These are phyloP conservation scores for Selene dorsalis DNA, from an alignment of 2,797 vertebrate species.

Conservation along the genomic window DNA sequence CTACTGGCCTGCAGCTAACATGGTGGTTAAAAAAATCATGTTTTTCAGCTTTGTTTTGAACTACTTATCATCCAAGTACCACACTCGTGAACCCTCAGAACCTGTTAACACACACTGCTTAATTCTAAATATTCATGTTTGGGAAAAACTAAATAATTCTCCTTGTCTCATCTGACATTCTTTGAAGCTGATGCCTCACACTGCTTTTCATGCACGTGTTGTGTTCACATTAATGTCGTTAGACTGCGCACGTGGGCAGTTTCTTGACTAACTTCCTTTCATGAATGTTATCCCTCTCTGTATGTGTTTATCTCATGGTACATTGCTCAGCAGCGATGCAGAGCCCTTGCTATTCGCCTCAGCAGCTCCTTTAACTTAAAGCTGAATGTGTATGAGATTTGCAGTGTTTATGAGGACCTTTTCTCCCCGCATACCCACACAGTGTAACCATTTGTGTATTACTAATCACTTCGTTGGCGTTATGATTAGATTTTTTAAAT, in stretches of 20 bases:
- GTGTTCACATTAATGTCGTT: constrained; percentile 22
- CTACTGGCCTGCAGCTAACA: neutral
- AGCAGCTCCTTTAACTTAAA: constrained; percentile 6
- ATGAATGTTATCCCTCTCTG: constrained; percentile 16
- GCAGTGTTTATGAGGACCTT: neutral
- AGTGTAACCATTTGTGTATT: neutral
- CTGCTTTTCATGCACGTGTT: constrained; percentile 29
- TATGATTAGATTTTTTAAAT: neutral
- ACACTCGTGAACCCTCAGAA: constrained; percentile 31
- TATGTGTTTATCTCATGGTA: constrained; percentile 31
- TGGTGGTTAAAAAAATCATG: neutral
- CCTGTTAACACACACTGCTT: constrained; percentile 35
- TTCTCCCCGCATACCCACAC: neutral
- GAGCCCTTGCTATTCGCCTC: neutral
- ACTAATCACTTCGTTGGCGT: constrained; percentile 3
- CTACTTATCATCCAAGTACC: constrained; percentile 19
- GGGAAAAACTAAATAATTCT: constrained; percentile 29
- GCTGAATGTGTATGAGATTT: neutral
- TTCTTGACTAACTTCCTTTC: constrained; percentile 24
- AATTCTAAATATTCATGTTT: constrained; percentile 29
- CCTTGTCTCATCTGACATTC: constrained; percentile 10
- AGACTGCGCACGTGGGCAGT: constrained; percentile 12
- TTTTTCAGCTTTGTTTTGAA: constrained; percentile 28
- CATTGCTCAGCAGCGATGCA: constrained; percentile 3
- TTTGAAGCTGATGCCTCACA: constrained; percentile 24